A percentile compares a stretch with the other conserved stretches of the same genome.
phyloP scores from a whole-genome alignment of 2,113 vertebrate genomes.

The Myotis brandtii region DNA sequence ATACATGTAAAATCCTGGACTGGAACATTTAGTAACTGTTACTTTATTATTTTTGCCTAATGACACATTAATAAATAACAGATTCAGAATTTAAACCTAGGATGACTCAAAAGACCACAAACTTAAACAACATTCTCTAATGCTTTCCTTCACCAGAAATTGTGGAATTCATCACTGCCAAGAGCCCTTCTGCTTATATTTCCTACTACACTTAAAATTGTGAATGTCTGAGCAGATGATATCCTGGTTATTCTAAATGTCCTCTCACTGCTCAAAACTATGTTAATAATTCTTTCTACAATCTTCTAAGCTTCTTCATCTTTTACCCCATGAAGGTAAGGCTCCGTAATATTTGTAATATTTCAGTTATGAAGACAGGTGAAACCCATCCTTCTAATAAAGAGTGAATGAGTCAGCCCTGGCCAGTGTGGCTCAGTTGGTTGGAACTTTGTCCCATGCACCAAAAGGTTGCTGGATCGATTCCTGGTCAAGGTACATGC shows the following conservation, averaged over 20 bases:
- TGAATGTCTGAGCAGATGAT: background rate
- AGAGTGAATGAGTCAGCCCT: background rate
- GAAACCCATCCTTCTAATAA: conserved; percentile 55
- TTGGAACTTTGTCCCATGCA: too few relatives aligned
- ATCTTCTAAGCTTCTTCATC: conserved; percentile 16
- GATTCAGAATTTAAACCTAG: background rate
- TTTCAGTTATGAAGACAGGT: conserved; percentile 55
- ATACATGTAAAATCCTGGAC: background rate
- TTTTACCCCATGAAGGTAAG: background rate
- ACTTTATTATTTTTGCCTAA: background rate
- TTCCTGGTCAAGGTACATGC: too few relatives aligned
- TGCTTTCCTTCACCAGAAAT: background rate
- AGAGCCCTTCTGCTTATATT: conserved; percentile 7
- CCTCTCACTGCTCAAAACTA: background rate
- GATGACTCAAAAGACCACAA: background rate
- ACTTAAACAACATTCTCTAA: background rate
- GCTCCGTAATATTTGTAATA: background rate
- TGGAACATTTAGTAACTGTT: background rate
- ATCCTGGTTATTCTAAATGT: conserved; percentile 13
- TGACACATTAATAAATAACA: background rate
- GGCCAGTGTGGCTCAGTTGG: too few relatives aligned
- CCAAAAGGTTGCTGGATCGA: too few relatives aligned
- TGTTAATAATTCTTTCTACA: conserved; percentile 5
- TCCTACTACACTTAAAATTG: background rate
- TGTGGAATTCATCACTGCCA: background rate